Evolutionary conservation across 2,888 invertebrate species (phyloP).

Genomic region (Drosophila infuscata): DNA sequence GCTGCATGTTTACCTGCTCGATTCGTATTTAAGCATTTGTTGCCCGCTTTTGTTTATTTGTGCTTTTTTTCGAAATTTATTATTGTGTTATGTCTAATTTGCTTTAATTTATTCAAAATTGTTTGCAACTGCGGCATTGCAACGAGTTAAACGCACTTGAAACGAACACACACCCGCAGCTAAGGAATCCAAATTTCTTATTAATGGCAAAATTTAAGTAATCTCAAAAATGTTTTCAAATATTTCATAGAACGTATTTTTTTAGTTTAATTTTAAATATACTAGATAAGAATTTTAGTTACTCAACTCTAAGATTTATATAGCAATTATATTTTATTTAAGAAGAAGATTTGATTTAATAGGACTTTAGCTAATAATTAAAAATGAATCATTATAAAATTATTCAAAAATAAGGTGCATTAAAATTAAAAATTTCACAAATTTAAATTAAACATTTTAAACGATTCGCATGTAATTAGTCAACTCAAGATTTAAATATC

Average conservation of each 20-base stretch:
- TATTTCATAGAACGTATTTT: constrained; percentile 2
- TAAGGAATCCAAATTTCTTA: constrained; percentile 32
- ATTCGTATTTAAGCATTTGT: constrained; percentile 24
- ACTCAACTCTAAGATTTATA: too few relatives aligned
- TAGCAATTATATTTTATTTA: too few relatives aligned
- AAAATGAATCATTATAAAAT: too few relatives aligned
- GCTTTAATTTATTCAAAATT: constrained; percentile 59
- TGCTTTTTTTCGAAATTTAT: constrained; percentile 48
- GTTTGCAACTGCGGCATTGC: constrained; percentile 28
- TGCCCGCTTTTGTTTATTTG: constrained; percentile 29
- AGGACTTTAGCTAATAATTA: too few relatives aligned
- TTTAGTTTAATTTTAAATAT: neutral
- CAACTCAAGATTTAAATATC: neutral
- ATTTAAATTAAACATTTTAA: too few relatives aligned
- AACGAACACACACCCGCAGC: constrained; percentile 31
- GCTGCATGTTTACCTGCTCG: constrained; percentile 46
- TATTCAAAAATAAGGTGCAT: too few relatives aligned
- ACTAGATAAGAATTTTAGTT: neutral
- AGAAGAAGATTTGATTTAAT: too few relatives aligned
- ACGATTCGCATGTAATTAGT: too few relatives aligned
- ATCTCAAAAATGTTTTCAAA: constrained; percentile 29
- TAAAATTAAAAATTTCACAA: too few relatives aligned
- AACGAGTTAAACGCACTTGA: constrained; percentile 54
- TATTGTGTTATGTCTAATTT: constrained; percentile 71
- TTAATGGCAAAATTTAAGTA: constrained; percentile 43